Evolutionary conservation across 2,797 vertebrate species (phyloP).

Genomic region (Anolis apletophallus): DNA sequence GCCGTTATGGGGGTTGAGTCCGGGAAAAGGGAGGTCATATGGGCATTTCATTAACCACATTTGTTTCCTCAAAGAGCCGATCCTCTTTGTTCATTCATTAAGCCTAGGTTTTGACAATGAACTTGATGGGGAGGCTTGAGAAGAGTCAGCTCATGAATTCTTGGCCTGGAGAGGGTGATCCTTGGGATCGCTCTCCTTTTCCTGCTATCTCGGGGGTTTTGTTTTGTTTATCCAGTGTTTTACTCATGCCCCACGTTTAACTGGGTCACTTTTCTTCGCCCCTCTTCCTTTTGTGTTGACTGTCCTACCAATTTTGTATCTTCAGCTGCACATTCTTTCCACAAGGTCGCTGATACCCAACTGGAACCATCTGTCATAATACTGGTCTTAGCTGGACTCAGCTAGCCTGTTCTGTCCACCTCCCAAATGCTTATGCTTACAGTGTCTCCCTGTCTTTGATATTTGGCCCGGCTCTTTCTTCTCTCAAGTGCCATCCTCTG

Average conservation of each 20-base stretch:
- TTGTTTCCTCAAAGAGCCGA: neutral
- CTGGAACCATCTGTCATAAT: neutral
- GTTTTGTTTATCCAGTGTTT: conserved; percentile 12
- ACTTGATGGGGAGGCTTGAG: conserved; percentile 21
- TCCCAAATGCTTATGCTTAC: neutral
- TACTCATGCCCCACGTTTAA: neutral
- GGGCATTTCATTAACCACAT: neutral
- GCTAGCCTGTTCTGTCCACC: neutral
- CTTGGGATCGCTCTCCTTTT: conserved; percentile 28
- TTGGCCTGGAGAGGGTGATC: conserved; percentile 46
- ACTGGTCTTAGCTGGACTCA: conserved; percentile 24
- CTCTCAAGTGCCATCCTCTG: conserved; percentile 20
- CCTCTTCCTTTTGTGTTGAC: conserved; percentile 9
- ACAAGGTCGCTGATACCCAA: neutral
- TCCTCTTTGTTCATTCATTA: neutral
- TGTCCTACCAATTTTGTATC: conserved; percentile 30
- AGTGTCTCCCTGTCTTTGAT: conserved; percentile 1
- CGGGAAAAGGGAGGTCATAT: no score
- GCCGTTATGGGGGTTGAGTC: no score
- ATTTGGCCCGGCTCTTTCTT: conserved; percentile 12
- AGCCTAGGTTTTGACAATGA: neutral
- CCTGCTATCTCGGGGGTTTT: conserved; percentile 6
- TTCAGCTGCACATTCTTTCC: neutral
- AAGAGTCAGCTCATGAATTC: conserved; percentile 27
- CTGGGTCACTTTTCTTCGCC: neutral